Evolutionary conservation across 2,113 vertebrate species (phyloP), one percentile per base, ranked within the genome.

Genomic region (Caranx ignobilis): DNA sequence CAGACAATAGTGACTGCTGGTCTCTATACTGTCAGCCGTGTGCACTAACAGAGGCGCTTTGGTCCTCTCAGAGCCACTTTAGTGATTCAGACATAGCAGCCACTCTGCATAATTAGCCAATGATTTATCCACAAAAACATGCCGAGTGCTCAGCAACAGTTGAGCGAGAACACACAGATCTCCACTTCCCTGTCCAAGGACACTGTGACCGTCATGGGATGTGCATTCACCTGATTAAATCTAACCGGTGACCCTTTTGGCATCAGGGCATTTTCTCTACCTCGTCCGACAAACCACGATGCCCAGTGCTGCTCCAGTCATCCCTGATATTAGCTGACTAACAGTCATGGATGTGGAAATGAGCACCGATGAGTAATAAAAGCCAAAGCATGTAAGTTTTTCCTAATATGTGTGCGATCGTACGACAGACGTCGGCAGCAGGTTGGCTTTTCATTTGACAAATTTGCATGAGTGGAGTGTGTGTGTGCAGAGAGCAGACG

Each of bases 151-250:
- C 57, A 1, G 15, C 32, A 34, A 1, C 61, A 18, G 16, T 31
- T 18, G 39, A 26, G 52, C 6, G 41, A 52, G n/a, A 18, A 52
- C 41, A 4, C 41, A 13, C 26, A 26, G 1, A 41, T 45, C 43
- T 59, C 8, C 39, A 47, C 35, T 69, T 26, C 56, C 48, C 48
- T 34, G 12, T 41, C 66, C 32, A 77, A 82, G 54, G 76, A 56
- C 50, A 64, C 65, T 43, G 2, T 60, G 81, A 54, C 34, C 19
- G 1, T 63, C 26, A 34, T 5, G 0, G 45, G 55, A 67, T 4
- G 26, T 41, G 47, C 31, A 12, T 52, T 54, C 43, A 55, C 64
- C 50, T 71, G 21, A 65, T 48, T 21, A 18, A 21, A 78, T 79
- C 56, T 47, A 48, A 18, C 45, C 55, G 5, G 5, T 66, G 34